Evolutionary conservation across 2,113 vertebrate species (phyloP).

Genomic region (Otocyon megalotis): DNA sequence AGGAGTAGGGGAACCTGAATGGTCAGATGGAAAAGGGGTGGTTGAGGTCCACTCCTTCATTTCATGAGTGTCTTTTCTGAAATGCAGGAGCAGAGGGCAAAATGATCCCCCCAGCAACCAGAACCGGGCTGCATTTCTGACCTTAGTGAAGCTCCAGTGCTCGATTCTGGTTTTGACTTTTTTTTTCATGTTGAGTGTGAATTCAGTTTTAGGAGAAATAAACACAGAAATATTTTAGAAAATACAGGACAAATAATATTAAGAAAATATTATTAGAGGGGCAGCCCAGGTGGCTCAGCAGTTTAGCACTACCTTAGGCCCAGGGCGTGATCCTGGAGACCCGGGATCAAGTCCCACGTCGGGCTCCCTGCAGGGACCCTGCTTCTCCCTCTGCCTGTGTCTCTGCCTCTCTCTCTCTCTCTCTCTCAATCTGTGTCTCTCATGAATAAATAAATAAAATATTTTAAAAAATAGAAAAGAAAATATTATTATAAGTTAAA

Average conservation of each 20-base stretch:
- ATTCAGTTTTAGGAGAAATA: background rate
- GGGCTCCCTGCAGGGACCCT: no score
- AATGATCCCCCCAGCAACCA: no score
- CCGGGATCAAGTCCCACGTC: no score
- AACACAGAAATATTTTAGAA: background rate
- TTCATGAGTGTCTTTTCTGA: background rate
- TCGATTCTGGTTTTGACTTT: background rate
- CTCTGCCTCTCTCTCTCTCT: no score
- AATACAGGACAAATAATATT: background rate
- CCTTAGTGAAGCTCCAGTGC: background rate
- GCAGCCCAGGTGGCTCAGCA: no score
- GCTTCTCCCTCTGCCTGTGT: no score
- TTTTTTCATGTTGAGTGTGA: background rate
- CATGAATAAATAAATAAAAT: no score
- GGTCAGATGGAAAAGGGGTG: background rate
- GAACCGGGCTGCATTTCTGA: background rate
- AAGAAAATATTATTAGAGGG: background rate
- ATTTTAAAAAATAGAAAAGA: no score
- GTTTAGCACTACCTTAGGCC: no score
- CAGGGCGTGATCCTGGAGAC: no score
- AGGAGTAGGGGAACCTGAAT: background rate
- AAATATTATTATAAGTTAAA: background rate
- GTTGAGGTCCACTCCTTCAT: background rate
- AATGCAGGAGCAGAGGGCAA: rapidly evolving
- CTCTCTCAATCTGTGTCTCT: no score